Evolutionary conservation across 2,888 invertebrate species (phyloP).

Genomic region (Gnatocerus cornutus): DNA sequence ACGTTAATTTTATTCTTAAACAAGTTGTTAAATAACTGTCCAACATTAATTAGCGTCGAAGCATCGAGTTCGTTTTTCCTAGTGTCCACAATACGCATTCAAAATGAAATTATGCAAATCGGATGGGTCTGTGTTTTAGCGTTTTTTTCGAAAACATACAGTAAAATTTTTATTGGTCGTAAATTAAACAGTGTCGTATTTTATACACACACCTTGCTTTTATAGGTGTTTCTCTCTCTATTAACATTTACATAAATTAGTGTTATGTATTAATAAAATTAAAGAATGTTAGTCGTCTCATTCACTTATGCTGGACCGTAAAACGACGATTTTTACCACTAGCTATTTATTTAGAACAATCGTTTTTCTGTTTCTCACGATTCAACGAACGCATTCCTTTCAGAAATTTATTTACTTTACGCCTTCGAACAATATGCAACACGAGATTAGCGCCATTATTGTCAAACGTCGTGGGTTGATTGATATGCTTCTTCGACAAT

Average conservation of each 20-base stretch:
- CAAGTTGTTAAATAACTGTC: constrained; percentile 54
- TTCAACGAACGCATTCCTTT: constrained; percentile 16
- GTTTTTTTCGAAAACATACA: constrained; percentile 50
- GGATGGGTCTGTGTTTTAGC: constrained; percentile 46
- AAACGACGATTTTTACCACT: constrained; percentile 19
- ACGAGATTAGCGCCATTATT: constrained; percentile 19
- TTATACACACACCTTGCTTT: constrained; percentile 53
- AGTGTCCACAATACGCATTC: constrained; percentile 42
- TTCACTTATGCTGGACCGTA: constrained; percentile 40
- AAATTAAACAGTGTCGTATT: constrained; percentile 55
- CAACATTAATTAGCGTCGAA: constrained; percentile 50
- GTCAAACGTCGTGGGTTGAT: constrained; percentile 10
- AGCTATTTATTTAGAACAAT: not conserved
- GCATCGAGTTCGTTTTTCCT: constrained; percentile 41
- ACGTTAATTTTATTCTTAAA: constrained; percentile 54
- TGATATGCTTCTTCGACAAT: constrained; percentile 28
- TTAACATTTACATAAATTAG: constrained; percentile 51
- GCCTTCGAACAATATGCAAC: constrained; percentile 16
- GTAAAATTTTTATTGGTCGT: constrained; percentile 54
- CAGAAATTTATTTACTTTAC: constrained; percentile 13
- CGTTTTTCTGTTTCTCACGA: constrained; percentile 2
- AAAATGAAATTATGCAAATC: constrained; percentile 48
- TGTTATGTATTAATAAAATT: constrained; percentile 51
- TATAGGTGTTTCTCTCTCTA: constrained; percentile 50
- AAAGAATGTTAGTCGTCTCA: constrained; percentile 46